Base-by-base conservation (phyloP, 1,140 invertebrate genomes). In the Cherax destructor region DNA sequence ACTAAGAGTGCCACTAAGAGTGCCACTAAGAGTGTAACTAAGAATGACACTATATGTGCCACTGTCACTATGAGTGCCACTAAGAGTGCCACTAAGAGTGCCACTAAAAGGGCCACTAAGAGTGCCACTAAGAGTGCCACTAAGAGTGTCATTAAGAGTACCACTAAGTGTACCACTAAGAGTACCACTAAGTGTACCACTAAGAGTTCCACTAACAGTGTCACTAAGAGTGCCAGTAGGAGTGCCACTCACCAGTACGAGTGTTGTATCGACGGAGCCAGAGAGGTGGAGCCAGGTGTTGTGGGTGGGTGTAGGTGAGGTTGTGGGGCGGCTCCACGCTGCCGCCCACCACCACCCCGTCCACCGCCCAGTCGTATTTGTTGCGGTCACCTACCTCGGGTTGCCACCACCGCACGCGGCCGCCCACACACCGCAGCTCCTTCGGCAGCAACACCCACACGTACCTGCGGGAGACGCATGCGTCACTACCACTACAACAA, bases 381-480 rank as follows among this genome's bases (percentile, higher is more conserved):
- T 85, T 76, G 0, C 93, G 92, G 5, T 92, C 91, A 21, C 93
- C 93, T 65, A 92, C 92, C 79, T 93, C 92, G 5, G 94, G 94
- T 93, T 95, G 95, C 94, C 94, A 94, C 94, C 94, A 95, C n/a
- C 94, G 93, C 6, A 95, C 93, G 24, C 93, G 91, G 0, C 94
- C 94, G 6, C 94, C 95, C 69, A 94, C 93, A 52, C 92, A 93
- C 76, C 93, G 94, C 6, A 94, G 94, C 18, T 92, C 94, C 13
- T 93, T 83, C 52, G 95, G 94, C 4, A 95, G 74, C 24, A 85
- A 76, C 59, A 93, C 65, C 86, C 86, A 93, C 80, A 93, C 92
- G 41, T 92, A 93, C 41, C 92, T 93, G 86, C 0, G 18, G 61
- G 61, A 56, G 52, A 13, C 30, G 30, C 30, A 41, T 41, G 30